Evolutionary conservation across 2,888 invertebrate species (phyloP), one percentile per base, ranked within the genome.

Genomic region (Eristalis pertinax): DNA sequence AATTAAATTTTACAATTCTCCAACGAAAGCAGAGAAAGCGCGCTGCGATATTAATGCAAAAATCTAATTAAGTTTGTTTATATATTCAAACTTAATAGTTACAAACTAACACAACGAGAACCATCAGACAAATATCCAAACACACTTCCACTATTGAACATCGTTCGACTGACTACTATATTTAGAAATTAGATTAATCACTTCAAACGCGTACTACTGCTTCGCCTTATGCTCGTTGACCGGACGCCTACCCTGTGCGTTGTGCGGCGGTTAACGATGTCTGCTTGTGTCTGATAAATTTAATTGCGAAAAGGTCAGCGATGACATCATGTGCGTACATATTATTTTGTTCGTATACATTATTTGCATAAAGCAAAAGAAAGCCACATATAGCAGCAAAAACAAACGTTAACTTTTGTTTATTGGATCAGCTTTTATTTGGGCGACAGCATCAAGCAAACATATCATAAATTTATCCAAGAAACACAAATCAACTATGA

Each of bases 141-240:
- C 38, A 65, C 35, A 70, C 38, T 68, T 29, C 43, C 32, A 67
- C 67, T 76, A 19, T 60, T 60, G 68, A 80, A 69, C 63, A 80
- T 80, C 74, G 63, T 22, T 41, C 73, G 68, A 73, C 58, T 35
- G 10, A 41, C 62, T 29, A 43, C 80, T 80, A 80, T 80, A 74
- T 80, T 80, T 80, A 80, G 80, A 80, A 80, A 80, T 74, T 63
- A 69, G 62, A 80, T 74, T 80, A 80, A 80, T 80, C 73, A 80
- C 62, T 62, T 41, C 62, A 73, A 43, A 19, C 63, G 65, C 65
- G 65, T 15, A 56, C 38, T 15, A 56, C 38, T 24, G 43, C 63
- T 64, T 67, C 26, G 41, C 26, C 19, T 19, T 50, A 50, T 72
- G 41, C 15, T 32, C 26, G 15, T 32, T 69, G 63, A 68, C 68